phyloP scores from a whole-genome alignment of 2,888 invertebrate genomes.

The Lymantria monacha region DNA sequence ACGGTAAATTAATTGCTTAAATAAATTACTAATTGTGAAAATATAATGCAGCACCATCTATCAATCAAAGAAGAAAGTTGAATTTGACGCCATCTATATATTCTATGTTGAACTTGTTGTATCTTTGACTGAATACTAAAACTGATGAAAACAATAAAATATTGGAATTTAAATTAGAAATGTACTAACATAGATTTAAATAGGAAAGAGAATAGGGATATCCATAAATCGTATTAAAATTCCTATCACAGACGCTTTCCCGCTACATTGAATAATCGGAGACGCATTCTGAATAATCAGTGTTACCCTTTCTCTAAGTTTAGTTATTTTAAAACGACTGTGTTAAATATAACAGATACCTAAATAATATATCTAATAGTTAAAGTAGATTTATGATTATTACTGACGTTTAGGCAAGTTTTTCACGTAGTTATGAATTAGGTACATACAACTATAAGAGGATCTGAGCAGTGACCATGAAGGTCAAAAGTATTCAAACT shows the following conservation, averaged over 20 bases:
- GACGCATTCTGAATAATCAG: constrained; percentile 51
- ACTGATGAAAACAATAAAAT: background rate
- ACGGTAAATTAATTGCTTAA: background rate
- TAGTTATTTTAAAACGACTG: constrained; percentile 2
- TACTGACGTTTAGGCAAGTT: no score
- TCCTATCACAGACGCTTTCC: constrained; percentile 45
- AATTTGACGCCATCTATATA: constrained; percentile 51
- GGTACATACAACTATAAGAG: no score
- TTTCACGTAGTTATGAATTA: no score
- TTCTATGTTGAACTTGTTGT: constrained; percentile 37
- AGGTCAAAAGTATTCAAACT: no score
- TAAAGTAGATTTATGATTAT: no score
- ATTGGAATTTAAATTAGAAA: constrained; percentile 19
- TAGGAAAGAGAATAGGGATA: constrained; percentile 45
- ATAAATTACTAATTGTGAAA: background rate
- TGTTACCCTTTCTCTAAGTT: constrained; percentile 46
- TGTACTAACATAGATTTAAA: constrained; percentile 27
- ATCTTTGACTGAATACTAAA: background rate
- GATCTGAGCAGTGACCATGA: no score
- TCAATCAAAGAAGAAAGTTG: constrained; percentile 31
- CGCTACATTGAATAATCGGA: constrained; percentile 57
- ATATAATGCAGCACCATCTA: constrained; percentile 43
- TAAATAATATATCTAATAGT: no score
- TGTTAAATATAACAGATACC: no score
- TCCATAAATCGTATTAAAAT: constrained; percentile 48